These are phyloP conservation scores for Pemphredon lugubris DNA, from an alignment of 2,888 invertebrate species.

Conservation along the genomic window DNA sequence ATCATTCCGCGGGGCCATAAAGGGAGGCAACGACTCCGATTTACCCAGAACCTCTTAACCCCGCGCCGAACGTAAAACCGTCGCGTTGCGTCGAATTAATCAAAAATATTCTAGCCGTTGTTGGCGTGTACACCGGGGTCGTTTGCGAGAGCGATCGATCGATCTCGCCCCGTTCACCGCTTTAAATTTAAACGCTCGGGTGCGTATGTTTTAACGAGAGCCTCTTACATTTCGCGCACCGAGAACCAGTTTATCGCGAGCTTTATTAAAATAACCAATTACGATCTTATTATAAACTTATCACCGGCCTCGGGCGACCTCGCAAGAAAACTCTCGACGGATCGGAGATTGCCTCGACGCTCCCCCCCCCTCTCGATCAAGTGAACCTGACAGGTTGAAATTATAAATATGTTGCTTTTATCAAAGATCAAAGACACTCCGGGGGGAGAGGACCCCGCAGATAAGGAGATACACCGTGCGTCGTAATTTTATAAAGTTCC, in stretches of 20 bases:
- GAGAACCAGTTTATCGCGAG: conserved; percentile 46
- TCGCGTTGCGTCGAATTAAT: conserved; percentile 61
- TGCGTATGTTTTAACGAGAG: background rate
- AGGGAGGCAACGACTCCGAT: background rate
- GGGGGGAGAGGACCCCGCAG: background rate
- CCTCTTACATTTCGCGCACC: background rate
- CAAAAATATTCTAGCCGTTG: conserved; percentile 56
- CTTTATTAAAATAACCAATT: conserved; percentile 57
- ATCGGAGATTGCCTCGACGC: conserved; percentile 25
- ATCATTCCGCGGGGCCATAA: background rate
- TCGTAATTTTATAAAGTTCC: no score
- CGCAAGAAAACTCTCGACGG: background rate
- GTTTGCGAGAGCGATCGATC: conserved; percentile 32
- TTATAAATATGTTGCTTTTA: background rate
- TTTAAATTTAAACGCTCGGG: no score
- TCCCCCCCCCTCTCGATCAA: conserved; percentile 28
- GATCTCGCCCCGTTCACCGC: conserved; percentile 5
- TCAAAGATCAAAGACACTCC: no score
- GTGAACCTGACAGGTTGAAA: conserved; percentile 26
- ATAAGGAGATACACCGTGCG: background rate
- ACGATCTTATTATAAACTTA: conserved; percentile 53
- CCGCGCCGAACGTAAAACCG: conserved; percentile 33
- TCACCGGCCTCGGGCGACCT: conserved; percentile 10
- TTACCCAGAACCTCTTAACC: background rate
- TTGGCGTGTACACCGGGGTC: no score